Percentiles rank a stretch among this genome's conserved stretches.
Evolutionary conservation across 2,113 vertebrate genomes (phyloP).

Genomic region (Emydocephalus ijimae): DNA sequence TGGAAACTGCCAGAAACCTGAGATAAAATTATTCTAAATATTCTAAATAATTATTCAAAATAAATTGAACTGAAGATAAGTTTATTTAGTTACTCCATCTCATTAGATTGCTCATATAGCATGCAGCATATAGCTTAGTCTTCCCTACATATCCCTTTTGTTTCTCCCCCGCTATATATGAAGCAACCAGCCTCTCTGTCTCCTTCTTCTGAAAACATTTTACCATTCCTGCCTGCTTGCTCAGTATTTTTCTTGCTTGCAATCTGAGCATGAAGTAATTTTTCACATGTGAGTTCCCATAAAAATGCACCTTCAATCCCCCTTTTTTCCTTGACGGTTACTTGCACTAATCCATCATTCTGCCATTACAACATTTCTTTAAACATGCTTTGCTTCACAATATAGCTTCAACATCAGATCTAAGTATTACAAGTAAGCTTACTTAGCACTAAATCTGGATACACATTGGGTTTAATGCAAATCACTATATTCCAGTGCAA

Average conservation of each 20-base stretch:
- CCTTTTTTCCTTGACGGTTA: not conserved
- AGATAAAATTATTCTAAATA: not conserved
- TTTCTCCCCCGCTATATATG: not conserved
- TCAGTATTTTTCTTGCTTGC: not conserved
- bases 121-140: not conserved
- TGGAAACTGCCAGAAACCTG: not conserved
- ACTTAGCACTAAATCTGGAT: not conserved
- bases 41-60: not conserved
- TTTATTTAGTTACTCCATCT: not conserved
- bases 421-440: not conserved
- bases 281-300: not conserved
- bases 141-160: not conserved
- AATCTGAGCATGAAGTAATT: not conserved
- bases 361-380: not conserved
- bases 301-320: not conserved
- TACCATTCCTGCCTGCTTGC: not conserved
- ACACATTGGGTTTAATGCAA: not conserved
- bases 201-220: not conserved
- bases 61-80: not conserved
- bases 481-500: not conserved
- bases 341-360: not conserved
- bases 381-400: not conserved
- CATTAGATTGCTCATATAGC: not conserved
- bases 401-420: not conserved
- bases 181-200: not conserved